Percentiles rank a stretch among this genome's conserved stretches.
phyloP scores from a whole-genome alignment of 2,888 invertebrate species.

The Parascotia fuliginaria region DNA sequence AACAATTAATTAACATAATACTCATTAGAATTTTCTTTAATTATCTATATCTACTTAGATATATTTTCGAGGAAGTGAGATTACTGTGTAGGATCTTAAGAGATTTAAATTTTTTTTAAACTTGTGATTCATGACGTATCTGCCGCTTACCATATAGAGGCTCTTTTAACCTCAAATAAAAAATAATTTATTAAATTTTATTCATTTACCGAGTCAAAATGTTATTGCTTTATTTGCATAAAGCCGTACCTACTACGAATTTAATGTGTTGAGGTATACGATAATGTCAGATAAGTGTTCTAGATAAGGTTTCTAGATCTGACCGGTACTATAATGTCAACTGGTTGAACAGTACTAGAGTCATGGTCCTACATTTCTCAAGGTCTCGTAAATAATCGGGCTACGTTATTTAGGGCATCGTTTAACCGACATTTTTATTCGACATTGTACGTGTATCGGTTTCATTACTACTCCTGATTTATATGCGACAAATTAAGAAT shows the following conservation, averaged over 20 bases:
- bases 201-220: background rate
- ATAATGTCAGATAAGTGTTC: background rate
- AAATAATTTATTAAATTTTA: background rate
- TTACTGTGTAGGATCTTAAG: too few species aligned
- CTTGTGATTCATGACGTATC: background rate
- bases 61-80: too few species aligned
- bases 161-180: background rate
- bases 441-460: conserved; percentile 22
- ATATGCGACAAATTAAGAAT: background rate
- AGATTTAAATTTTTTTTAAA: too few species aligned
- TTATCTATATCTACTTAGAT: too few species aligned
- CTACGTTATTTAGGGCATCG: conserved; percentile 15
- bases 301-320: background rate
- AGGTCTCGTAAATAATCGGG: conserved; percentile 18
- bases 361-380: conserved; percentile 38
- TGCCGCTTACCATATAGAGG: background rate
- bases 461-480: background rate
- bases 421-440: conserved; percentile 31
- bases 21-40: too few species aligned
- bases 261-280: background rate
- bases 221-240: background rate
- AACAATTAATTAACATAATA: too few species aligned
- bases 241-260: too few species aligned
- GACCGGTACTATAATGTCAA: conserved; percentile 4
- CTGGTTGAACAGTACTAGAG: conserved; percentile 4